A percentile compares a stretch with the other conserved stretches of the same genome.
Conservation (phyloP, 2,113 vertebrate species). For the Thoracochromis brauschi region DNA sequence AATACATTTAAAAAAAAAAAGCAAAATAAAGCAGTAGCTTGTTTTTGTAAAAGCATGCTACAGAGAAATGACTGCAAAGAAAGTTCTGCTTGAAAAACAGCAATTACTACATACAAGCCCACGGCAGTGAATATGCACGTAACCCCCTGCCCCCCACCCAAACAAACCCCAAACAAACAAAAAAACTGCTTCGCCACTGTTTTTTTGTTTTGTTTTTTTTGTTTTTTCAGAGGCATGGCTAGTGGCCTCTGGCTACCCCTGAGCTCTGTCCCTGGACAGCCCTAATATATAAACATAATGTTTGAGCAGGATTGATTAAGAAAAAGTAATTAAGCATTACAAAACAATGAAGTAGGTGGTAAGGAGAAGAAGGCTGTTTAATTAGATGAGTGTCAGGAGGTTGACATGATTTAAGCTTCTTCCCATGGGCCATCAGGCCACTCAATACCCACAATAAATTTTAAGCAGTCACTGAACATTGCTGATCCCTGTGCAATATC, state of each 20-base stretch:
- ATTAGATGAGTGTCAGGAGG: neutral
- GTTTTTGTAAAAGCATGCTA: neutral
- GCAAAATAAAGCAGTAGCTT: neutral
- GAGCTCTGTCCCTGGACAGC: neutral
- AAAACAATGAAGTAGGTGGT: neutral
- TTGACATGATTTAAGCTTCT: neutral
- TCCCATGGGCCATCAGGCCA: neutral
- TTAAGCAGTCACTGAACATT: neutral
- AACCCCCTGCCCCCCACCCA: neutral
- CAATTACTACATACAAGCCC: neutral
- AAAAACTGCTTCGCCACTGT: neutral
- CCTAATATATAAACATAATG: neutral
- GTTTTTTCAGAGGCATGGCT: neutral
- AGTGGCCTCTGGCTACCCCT: neutral
- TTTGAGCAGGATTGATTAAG: neutral
- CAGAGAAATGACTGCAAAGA: neutral
- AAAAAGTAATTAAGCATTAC: neutral
- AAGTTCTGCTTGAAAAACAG: neutral
- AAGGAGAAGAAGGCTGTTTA: neutral
- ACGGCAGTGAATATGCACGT: neutral
- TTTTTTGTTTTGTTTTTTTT: neutral
- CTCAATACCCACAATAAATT: neutral
- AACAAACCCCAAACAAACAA: neutral
- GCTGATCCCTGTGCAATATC: neutral
- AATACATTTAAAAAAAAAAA: neutral